phyloP scores from a whole-genome alignment of 2,113 vertebrate species.

The Pluvialis apricaria region DNA sequence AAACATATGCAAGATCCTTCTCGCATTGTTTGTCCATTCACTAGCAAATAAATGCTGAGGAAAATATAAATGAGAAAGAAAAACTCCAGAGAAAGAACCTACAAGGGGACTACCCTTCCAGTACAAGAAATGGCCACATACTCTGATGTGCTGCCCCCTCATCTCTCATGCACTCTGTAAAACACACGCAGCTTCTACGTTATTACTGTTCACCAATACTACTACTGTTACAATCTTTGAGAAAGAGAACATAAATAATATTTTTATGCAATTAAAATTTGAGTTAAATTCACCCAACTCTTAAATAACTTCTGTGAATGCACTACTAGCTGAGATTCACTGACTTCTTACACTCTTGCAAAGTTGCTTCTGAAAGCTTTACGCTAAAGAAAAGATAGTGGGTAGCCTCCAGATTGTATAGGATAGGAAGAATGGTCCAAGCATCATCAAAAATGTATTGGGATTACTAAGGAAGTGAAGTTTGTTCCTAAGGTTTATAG shows the following conservation, averaged over 20 bases:
- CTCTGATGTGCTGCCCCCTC: rapidly evolving
- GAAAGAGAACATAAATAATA: background rate
- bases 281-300: background rate
- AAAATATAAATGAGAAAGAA: slow-evolving; percentile 15
- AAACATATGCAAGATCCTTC: slow-evolving; percentile 37
- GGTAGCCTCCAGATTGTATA: background rate
- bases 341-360: background rate
- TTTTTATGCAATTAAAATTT: background rate
- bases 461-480: background rate
- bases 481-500: background rate
- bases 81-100: background rate
- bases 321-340: background rate
- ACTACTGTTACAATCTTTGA: background rate
- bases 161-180: background rate
- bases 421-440: background rate
- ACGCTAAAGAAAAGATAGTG: background rate
- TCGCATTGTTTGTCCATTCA: background rate
- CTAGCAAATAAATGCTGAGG: background rate
- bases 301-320: background rate
- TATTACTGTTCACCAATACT: background rate
- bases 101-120: background rate
- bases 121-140: background rate
- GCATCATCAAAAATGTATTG: background rate
- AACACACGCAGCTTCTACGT: rapidly evolving
- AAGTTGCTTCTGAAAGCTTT: background rate